phyloP scores from a whole-genome alignment of 1,140 invertebrate genomes.

The Aplysia californica region DNA sequence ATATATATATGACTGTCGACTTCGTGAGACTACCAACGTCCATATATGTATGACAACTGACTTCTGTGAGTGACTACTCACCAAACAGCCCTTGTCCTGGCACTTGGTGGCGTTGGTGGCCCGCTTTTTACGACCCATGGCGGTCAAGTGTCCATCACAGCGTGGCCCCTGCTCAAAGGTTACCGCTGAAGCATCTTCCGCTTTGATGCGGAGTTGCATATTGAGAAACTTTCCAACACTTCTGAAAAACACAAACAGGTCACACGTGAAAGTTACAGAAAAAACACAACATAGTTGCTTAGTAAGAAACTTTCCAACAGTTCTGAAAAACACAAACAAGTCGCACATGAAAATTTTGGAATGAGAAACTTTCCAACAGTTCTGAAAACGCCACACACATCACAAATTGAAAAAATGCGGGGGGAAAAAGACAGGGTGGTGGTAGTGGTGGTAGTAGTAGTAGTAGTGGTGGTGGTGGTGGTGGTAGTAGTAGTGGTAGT shows the following conservation, averaged over 20 bases:
- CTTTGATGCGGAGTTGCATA: slow-evolving; percentile 28
- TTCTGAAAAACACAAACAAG: not conserved
- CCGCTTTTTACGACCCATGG: slow-evolving; percentile 4
- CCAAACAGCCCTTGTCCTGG: not conserved
- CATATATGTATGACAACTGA: not conserved
- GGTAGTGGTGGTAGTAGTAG: no score
- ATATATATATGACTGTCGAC: not conserved
- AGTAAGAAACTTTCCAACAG: not conserved
- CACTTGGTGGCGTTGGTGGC: not conserved
- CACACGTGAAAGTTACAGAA: not conserved
- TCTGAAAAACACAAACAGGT: not conserved
- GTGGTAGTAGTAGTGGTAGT: no score
- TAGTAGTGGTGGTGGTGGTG: no score
- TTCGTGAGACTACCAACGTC: not conserved
- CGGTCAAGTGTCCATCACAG: slow-evolving; percentile 7
- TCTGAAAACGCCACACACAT: no score
- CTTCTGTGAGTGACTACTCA: not conserved
- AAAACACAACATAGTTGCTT: not conserved
- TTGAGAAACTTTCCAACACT: not conserved
- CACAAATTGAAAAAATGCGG: no score
- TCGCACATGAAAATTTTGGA: not conserved
- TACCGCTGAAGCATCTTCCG: slow-evolving; percentile 1
- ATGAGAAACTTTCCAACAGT: no score
- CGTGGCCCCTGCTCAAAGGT: slow-evolving; percentile 1
- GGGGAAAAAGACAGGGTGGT: no score